Evolutionary conservation across 2,888 invertebrate genomes (phyloP).

Genomic region (Clivina fossor): DNA sequence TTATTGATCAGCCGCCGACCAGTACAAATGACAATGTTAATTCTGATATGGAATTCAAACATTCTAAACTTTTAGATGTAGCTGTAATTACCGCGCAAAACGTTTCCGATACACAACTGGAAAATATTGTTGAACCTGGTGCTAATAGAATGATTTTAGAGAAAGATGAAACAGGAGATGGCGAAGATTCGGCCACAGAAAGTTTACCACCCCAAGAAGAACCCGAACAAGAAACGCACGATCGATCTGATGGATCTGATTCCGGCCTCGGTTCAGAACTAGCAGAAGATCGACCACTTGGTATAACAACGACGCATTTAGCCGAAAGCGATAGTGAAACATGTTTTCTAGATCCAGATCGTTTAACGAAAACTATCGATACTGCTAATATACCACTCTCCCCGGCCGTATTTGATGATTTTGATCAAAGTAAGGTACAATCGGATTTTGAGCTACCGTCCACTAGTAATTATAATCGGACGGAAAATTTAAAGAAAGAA

Average conservation of each 20-base stretch:
- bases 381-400: conserved; percentile 23
- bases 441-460: conserved; percentile 42
- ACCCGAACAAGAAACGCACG: conserved; percentile 63
- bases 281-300: conserved; percentile 57
- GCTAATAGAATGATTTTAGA: too few relatives aligned
- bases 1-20: conserved; percentile 40
- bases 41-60: conserved; percentile 42
- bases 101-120: too few relatives aligned
- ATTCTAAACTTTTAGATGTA: conserved; percentile 41
- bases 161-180: conserved; percentile 58
- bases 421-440: conserved; percentile 28
- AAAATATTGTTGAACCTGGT: too few relatives aligned
- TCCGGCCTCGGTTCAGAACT: conserved; percentile 80
- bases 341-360: conserved; percentile 56
- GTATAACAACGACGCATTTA: conserved; percentile 49
- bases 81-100: background rate
- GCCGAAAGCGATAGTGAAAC: conserved; percentile 57
- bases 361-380: conserved; percentile 44
- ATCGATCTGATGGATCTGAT: conserved; percentile 80
- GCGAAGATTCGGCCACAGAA: conserved; percentile 65
- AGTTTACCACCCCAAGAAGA: conserved; percentile 61
- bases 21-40: conserved; percentile 42
- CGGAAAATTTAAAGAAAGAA: conserved; percentile 36
- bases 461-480: conserved; percentile 36
- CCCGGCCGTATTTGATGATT: conserved; percentile 33